These are phyloP conservation scores for Rhineura floridana DNA, from an alignment of 2,113 vertebrate species.

Conservation along the genomic window DNA sequence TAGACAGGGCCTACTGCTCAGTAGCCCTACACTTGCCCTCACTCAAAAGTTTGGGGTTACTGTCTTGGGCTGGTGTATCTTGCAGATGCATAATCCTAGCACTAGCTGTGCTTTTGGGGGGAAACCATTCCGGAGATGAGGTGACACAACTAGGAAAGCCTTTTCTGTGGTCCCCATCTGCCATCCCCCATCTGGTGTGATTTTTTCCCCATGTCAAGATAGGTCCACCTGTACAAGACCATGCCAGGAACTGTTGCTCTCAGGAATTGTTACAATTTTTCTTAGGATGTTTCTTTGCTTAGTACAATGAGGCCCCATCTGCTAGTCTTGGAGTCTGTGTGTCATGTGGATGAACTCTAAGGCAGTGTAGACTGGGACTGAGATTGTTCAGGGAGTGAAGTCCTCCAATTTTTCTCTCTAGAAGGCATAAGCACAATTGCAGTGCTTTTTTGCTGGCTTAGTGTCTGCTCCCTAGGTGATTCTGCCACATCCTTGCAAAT, in stretches of 20 bases:
- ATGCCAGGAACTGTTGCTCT: not conserved
- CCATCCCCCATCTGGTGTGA: not conserved
- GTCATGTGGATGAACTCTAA: not conserved
- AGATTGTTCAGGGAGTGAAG: not conserved
- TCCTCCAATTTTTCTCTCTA: not conserved
- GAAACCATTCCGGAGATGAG: not conserved
- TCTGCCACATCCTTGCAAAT: conserved; percentile 24
- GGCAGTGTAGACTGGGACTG: not conserved
- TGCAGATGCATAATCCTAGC: not conserved
- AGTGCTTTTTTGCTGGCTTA: conserved; percentile 16
- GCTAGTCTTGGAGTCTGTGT: not conserved
- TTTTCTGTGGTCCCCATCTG: not conserved
- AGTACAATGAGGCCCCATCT: not conserved
- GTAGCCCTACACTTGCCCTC: not conserved
- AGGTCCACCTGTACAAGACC: not conserved
- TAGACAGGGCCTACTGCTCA: not conserved
- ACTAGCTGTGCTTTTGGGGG: not conserved
- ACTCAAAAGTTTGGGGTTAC: not conserved
- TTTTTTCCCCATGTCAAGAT: not conserved
- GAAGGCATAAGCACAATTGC: not conserved
- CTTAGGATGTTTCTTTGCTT: not conserved
- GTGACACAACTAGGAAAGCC: not conserved
- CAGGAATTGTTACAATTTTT: not conserved
- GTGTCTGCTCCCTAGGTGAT: conserved; percentile 5
- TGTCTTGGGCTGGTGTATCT: not conserved